Evolutionary conservation across 1,140 invertebrate genomes (phyloP).

Genomic region (Euwallacea fornicatus): DNA sequence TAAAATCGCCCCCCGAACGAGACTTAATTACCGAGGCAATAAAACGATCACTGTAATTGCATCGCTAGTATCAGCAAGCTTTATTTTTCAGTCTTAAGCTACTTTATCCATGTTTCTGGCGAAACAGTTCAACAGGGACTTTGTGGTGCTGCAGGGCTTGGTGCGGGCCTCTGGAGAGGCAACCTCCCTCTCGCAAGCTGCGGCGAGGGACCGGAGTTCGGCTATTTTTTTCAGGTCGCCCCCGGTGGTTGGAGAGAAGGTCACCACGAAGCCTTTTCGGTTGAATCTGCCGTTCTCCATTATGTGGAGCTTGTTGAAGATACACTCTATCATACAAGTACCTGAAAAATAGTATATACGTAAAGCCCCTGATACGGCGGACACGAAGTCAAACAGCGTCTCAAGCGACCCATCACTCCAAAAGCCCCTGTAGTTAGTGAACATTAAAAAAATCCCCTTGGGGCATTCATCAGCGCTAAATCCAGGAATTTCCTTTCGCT

Average conservation of each 20-base stretch:
- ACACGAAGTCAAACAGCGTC: neutral
- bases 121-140: constrained; percentile 18
- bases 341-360: constrained; percentile 30
- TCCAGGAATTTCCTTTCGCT: neutral
- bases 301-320: constrained; percentile 39
- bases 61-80: neutral
- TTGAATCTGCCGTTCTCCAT: constrained; percentile 43
- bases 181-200: constrained; percentile 42
- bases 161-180: no score
- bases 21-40: constrained; percentile 1
- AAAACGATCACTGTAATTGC: constrained; percentile 6
- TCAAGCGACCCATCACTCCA: neutral
- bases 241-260: constrained; percentile 33
- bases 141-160: constrained; percentile 12
- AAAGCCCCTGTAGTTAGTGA: neutral
- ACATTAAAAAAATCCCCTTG: neutral
- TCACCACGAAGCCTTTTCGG: constrained; percentile 37
- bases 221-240: constrained; percentile 35
- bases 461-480: neutral
- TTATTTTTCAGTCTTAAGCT: neutral
- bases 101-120: constrained; percentile 22
- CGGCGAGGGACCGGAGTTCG: constrained; percentile 36
- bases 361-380: neutral
- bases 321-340: constrained; percentile 45
- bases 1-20: constrained; percentile 6